Conservation (phyloP, 2,888 invertebrate genomes). For the Euclidia mi region DNA sequence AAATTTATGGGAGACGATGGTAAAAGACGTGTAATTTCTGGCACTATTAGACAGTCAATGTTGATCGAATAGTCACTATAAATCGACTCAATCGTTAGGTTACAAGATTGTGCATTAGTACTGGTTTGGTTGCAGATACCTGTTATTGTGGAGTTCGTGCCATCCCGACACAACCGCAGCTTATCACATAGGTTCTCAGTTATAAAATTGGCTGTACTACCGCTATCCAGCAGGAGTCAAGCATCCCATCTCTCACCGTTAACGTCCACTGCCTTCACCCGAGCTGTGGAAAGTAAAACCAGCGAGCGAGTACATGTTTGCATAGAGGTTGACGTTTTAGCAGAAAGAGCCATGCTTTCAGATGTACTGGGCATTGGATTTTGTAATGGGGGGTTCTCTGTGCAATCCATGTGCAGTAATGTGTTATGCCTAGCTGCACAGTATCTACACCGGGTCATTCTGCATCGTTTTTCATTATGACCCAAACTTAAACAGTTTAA, state of each 20-base stretch:
- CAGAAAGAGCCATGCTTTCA: too few relatives aligned
- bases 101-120: slow-evolving; percentile 12
- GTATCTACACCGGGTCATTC: not conserved
- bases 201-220: slow-evolving; percentile 13
- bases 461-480: too few relatives aligned
- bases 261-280: slow-evolving; percentile 5
- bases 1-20: slow-evolving; percentile 25
- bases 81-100: too few relatives aligned
- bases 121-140: too few relatives aligned
- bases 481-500: not conserved
- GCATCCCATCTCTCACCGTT: slow-evolving; percentile 7
- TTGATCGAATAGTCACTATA: slow-evolving; percentile 1
- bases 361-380: too few relatives aligned
- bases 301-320: too few relatives aligned
- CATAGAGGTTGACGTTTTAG: not conserved
- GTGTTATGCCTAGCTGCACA: not conserved
- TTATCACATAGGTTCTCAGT: too few relatives aligned
- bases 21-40: slow-evolving; percentile 25
- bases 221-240: too few relatives aligned
- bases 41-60: slow-evolving; percentile 4
- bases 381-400: too few relatives aligned
- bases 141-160: too few relatives aligned
- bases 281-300: slow-evolving; percentile 13
- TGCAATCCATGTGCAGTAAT: slow-evolving; percentile 2
- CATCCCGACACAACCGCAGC: too few relatives aligned